Percentiles rank a stretch among this genome's conserved stretches.
Evolutionary conservation across 1,140 invertebrate species (phyloP).

Genomic region (Caenorhabditis inopinata): DNA sequence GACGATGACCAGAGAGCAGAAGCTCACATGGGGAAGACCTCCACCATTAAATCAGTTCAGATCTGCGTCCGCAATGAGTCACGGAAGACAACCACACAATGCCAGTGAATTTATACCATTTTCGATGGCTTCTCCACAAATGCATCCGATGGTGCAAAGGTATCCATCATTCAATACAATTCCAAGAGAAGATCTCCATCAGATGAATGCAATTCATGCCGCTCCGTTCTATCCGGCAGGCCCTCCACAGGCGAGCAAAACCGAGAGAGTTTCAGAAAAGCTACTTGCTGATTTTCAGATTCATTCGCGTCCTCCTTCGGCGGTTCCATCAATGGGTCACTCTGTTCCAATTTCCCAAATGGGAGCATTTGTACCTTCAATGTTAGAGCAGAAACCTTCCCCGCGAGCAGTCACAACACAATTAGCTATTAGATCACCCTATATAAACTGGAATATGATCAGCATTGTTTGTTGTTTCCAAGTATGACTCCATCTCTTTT

Average conservation of each 20-base stretch:
- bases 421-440: background rate
- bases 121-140: background rate
- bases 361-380: constrained; percentile 4
- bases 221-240: background rate
- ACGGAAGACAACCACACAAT: constrained; percentile 19
- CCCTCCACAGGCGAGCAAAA: background rate
- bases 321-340: background rate
- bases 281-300: background rate
- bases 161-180: constrained; percentile 19
- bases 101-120: constrained; percentile 3
- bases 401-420: background rate
- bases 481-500: background rate
- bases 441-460: background rate
- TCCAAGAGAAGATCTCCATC: background rate
- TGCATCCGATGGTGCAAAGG: background rate
- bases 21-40: background rate
- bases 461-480: background rate
- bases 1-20: constrained; percentile 15
- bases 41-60: background rate
- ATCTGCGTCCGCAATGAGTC: constrained; percentile 9
- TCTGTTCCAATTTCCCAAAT: background rate
- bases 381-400: background rate
- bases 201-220: background rate
- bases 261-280: too few species aligned
- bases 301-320: background rate